A percentile compares a stretch with the other conserved stretches of the same genome.
Evolutionary conservation across 2,888 invertebrate genomes (phyloP).

Genomic region (Lasioglossum calceatum): DNA sequence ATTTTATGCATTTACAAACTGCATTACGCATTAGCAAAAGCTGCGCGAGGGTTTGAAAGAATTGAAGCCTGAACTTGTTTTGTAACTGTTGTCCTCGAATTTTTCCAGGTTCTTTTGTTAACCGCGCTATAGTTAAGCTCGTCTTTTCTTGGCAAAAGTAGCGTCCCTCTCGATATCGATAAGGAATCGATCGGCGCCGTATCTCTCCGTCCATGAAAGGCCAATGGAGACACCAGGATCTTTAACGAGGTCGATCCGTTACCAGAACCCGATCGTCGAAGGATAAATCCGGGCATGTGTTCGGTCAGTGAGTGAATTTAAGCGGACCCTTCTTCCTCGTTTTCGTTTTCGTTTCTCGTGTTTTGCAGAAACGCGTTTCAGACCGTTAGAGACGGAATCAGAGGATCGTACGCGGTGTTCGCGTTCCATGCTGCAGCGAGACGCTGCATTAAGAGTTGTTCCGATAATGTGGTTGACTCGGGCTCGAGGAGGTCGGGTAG

Average conservation of each 20-base stretch:
- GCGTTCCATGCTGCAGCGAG: conserved; percentile 19
- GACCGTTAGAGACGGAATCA: not conserved
- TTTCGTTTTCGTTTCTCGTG: conserved; percentile 1
- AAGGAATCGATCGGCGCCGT: not conserved
- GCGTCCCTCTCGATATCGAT: not conserved
- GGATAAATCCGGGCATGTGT: conserved; percentile 1
- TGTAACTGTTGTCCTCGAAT: not conserved
- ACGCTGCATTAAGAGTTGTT: conserved; percentile 36
- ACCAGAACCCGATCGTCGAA: conserved; percentile 1
- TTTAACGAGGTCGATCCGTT: conserved; percentile 17
- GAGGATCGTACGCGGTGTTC: not conserved
- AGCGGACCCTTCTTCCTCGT: not conserved
- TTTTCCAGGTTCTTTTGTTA: not conserved
- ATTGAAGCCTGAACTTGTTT: not conserved
- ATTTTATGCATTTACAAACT: no score
- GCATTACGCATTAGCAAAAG: not conserved
- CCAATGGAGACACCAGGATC: not conserved
- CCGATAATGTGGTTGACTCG: conserved; percentile 60
- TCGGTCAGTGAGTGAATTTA: not conserved
- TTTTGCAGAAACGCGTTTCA: conserved; percentile 1
- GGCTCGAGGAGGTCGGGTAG: conserved; percentile 54
- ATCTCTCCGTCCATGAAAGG: not conserved
- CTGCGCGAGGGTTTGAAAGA: not conserved
- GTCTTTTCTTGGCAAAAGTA: not conserved
- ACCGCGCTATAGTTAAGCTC: not conserved